Base-by-base conservation (phyloP, 2,113 vertebrate species). In the cattle (Bos taurus) region DNA sequence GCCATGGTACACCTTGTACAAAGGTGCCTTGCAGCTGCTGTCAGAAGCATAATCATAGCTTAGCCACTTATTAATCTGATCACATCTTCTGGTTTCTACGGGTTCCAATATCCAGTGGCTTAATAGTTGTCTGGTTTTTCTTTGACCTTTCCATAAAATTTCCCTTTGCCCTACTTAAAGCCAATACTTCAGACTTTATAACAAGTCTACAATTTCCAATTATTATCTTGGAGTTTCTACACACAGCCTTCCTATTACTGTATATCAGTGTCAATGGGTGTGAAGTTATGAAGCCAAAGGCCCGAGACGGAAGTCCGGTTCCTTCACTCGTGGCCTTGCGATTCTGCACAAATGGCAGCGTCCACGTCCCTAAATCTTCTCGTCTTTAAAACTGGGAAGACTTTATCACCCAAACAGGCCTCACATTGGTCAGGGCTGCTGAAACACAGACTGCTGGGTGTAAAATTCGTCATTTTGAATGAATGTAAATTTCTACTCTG, bases 1-100 rank as follows among this genome's bases (percentile, higher is more conserved):
- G 85, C 90, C 88, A 97, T 10, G 21, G 85, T 78, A 82, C 77
- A 48, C 86, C 82, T 88, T 96, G 88, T 62, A 90, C 43, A 91
- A 95, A 85, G n/a, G 13, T 94, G 36, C 64, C 87, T 95, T 26
- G 1, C 46, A 95, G 74, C 64, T 12, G 25, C 50, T 88, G 56
- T 48, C 93, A 88, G 71, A 25, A 43, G 36, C n/a, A 19, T 30
- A 64, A 59, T 54, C 30, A 28, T 10, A 80, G 62, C 15, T 90
- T 87, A 56, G 81, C 74, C 87, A 28, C n/a, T 56, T 19, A 54
- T 86, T 91, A 67, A 84, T 26, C 56, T 6, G n/a, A 95, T 33
- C 54, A n/a, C 5, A 16, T 81, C n/a, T 85, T 91, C 93, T 57
- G 33, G 30, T 87, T 12, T 57, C 60, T 25, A 83, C 2, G 1